phyloP scores from a whole-genome alignment of 2,113 vertebrate genomes.

The Tachysurus fulvidraco region DNA sequence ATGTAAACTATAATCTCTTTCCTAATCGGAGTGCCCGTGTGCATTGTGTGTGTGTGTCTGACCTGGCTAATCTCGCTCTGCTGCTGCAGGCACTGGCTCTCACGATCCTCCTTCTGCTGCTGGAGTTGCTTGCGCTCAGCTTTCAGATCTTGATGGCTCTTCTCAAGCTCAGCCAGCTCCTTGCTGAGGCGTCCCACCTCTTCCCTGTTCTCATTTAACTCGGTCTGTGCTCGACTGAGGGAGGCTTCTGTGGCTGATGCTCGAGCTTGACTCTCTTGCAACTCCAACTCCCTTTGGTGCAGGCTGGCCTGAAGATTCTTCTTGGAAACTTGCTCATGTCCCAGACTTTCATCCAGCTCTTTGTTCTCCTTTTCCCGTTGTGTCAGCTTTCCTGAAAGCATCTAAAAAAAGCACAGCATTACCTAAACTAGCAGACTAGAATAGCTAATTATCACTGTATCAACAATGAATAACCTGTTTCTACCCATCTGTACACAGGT shows the following conservation, averaged over 20 bases:
- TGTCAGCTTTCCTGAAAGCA: slow-evolving; percentile 80
- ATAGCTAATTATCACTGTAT: neutral
- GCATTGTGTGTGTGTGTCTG: slow-evolving; percentile 41
- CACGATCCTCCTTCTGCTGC: slow-evolving; percentile 91
- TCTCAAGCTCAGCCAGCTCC: slow-evolving; percentile 84
- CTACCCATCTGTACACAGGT: too few relatives aligned
- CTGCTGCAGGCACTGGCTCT: slow-evolving; percentile 85
- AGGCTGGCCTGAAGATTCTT: slow-evolving; percentile 80
- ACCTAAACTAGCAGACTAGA: neutral
- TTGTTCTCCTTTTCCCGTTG: slow-evolving; percentile 81
- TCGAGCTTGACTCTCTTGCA: slow-evolving; percentile 85
- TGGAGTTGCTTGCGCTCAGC: slow-evolving; percentile 90
- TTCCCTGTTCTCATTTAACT: slow-evolving; percentile 80
- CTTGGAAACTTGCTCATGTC: slow-evolving; percentile 77
- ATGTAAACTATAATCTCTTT: neutral
- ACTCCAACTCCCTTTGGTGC: slow-evolving; percentile 86
- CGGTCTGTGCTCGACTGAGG: slow-evolving; percentile 78
- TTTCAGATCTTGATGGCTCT: slow-evolving; percentile 87
- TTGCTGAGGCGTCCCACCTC: slow-evolving; percentile 80
- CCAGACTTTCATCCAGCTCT: slow-evolving; percentile 80
- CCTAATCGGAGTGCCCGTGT: neutral
- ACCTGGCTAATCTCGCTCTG: slow-evolving; percentile 93
- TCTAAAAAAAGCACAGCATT: slow-evolving; percentile 65
- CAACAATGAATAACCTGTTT: neutral
- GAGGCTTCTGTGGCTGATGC: slow-evolving; percentile 77